Evolutionary conservation across 2,113 vertebrate species (phyloP), one percentile per base, ranked within the genome.

Genomic region (Dromiciops gliroides): DNA sequence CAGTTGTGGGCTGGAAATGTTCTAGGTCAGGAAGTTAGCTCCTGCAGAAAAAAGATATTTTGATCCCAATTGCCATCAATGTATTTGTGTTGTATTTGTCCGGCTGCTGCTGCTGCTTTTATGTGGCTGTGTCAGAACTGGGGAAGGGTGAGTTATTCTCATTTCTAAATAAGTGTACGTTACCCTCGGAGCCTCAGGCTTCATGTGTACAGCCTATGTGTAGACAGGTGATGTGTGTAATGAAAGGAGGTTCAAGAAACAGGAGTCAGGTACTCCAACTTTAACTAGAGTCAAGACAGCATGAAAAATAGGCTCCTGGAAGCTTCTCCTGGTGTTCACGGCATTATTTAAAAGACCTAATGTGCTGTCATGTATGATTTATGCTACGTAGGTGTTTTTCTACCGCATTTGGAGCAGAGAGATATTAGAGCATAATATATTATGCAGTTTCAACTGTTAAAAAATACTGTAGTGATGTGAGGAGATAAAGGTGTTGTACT

Each of bases 311-410:
- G 51, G 90, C 92, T 95, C 94, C 44, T 90, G 52, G 83, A 0
- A 0, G 97, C 60, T 94, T 97, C 96, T 96, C 93, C 93, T 91
- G 94, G 90, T 95, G 92, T 96, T 98, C 92, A 48, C 94, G 95
- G 53, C 96, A 95, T 98, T 98, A 94, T 98, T 98, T 98, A 97
- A 97, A 98, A 98, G 91, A 91, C 92, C 56, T 97, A 97, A 97
- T 98, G 93, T 95, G 96, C 97, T 97, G 96, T 97, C 98, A 94
- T 90, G 12, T 96, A 49, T 98, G 97, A 98, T 98, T 98, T 98
- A 98, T 98, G 95, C 91, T 90, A 11, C 28, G 95, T 93, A 97
- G 92, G 90, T 97, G 8, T 31, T 22, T 98, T 98, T 95, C 95
- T 96, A 49, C 97, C 97, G 14, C 95, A 94, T 96, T 98, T 92